Conservation (phyloP, 2,113 vertebrate genomes). For the Bettongia penicillata region DNA sequence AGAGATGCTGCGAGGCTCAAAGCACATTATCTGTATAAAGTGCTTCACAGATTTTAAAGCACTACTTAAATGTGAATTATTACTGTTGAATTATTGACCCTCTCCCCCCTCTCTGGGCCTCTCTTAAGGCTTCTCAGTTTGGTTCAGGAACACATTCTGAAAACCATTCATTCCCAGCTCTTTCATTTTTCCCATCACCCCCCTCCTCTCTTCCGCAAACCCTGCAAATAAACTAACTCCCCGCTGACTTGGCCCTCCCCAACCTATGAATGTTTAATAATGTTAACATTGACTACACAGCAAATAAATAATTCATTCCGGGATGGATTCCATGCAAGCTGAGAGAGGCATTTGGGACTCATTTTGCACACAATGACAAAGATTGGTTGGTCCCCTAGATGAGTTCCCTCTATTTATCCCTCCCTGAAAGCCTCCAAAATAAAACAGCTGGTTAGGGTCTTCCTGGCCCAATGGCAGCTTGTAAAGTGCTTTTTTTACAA, state of each 20-base stretch:
- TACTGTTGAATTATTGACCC: not conserved
- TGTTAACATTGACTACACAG: not conserved
- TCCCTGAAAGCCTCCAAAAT: not conserved
- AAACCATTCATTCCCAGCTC: not conserved
- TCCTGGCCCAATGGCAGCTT: slow-evolving; percentile 14
- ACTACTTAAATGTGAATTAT: not conserved
- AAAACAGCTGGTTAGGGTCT: slow-evolving; percentile 38
- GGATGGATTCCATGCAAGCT: slow-evolving; percentile 12
- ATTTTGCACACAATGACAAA: slow-evolving; percentile 46
- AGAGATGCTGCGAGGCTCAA: not conserved
- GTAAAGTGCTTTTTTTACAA: not conserved
- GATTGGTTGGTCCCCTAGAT: slow-evolving; percentile 3
- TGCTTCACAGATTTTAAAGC: not conserved
- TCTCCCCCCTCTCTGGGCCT: not conserved
- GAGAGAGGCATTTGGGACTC: slow-evolving; percentile 23
- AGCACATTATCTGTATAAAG: not conserved
- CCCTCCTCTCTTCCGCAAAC: not conserved
- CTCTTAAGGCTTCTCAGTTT: not conserved
- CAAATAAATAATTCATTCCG: not conserved
- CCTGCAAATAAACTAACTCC: not conserved
- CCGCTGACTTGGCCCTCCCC: not conserved
- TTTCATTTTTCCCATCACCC: not conserved
- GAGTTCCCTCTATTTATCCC: not conserved
- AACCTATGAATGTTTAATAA: slow-evolving; percentile 18
- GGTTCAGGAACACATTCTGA: not conserved